Conservation (phyloP, 2,797 vertebrate species). For the Fundulus diaphanus region DNA sequence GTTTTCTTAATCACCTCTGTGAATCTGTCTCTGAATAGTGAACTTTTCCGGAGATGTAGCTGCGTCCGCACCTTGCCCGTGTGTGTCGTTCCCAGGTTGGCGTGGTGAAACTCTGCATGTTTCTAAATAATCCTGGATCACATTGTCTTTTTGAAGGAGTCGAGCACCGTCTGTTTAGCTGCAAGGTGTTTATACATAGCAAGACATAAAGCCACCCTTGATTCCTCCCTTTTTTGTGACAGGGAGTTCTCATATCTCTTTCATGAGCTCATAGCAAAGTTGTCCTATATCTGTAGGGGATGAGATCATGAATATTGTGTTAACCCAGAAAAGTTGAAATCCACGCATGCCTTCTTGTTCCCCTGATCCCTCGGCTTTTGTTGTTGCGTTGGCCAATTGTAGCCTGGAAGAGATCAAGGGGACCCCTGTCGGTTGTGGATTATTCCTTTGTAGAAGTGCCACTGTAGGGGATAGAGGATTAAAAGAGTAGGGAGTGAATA, state of each 20-base stretch:
- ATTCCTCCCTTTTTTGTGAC: conserved; percentile 48
- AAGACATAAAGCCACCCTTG: conserved; percentile 57
- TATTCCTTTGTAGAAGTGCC: conserved; percentile 75
- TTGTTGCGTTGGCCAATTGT: conserved; percentile 77
- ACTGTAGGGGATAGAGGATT: conserved; percentile 79
- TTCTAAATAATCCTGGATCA: conserved; percentile 51
- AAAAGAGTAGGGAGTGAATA: conserved; percentile 74
- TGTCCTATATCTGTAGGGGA: conserved; percentile 70
- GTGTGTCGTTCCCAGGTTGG: conserved; percentile 19
- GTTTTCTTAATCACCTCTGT: conserved; percentile 36
- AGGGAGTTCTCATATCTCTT: conserved; percentile 58
- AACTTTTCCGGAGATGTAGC: neutral
- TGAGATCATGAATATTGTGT: conserved; percentile 75
- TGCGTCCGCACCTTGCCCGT: conserved; percentile 1
- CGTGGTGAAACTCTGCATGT: conserved; percentile 29
- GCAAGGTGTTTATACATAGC: conserved; percentile 66
- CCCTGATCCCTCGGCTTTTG: conserved; percentile 77
- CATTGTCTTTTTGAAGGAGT: conserved; percentile 36
- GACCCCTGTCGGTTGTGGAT: conserved; percentile 78
- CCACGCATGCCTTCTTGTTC: conserved; percentile 73
- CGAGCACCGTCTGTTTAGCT: conserved; percentile 37
- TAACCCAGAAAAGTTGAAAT: conserved; percentile 77
- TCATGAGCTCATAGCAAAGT: conserved; percentile 55
- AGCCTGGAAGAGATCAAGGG: conserved; percentile 74
- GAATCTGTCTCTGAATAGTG: neutral